phyloP scores from a whole-genome alignment of 1,140 invertebrate genomes.

The Drosophila parvula region DNA sequence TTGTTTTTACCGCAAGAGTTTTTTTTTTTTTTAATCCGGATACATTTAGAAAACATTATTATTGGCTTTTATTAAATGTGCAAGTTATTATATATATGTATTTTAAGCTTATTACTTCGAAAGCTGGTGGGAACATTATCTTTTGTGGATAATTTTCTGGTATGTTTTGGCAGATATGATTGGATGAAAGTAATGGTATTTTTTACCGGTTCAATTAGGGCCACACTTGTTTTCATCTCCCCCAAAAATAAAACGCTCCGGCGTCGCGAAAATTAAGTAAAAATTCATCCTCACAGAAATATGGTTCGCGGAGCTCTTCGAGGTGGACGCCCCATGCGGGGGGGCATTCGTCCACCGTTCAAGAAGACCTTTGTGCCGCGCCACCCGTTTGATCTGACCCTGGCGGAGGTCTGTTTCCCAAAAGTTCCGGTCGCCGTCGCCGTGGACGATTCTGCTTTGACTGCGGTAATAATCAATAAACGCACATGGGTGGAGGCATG shows the following conservation, averaged over 20 bases:
- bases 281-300: slow-evolving; percentile 72
- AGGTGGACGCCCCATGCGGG: slow-evolving; percentile 88
- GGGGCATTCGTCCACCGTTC: slow-evolving; percentile 87
- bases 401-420: slow-evolving; percentile 94
- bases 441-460: slow-evolving; percentile 93
- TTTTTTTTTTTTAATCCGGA: no score
- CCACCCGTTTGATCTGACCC: slow-evolving; percentile 95
- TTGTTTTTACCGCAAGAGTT: no score
- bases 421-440: slow-evolving; percentile 90
- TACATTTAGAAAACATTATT: not conserved
- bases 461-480: slow-evolving; percentile 87
- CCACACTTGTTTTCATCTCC: slow-evolving; percentile 33
- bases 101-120: no score
- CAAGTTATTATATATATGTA: not conserved
- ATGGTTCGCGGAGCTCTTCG: slow-evolving; percentile 82
- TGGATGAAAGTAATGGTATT: not conserved
- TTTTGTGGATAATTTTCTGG: not conserved
- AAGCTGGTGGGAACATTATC: not conserved
- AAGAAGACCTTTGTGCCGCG: slow-evolving; percentile 91
- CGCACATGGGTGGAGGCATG: slow-evolving; percentile 1
- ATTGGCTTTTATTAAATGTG: no score
- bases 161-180: not conserved
- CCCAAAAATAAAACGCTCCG: slow-evolving; percentile 24
- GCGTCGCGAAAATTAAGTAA: slow-evolving; percentile 33
- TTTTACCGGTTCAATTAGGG: not conserved